phyloP scores from a whole-genome alignment of 2,888 invertebrate genomes.

The Bellardia bayeri region DNA sequence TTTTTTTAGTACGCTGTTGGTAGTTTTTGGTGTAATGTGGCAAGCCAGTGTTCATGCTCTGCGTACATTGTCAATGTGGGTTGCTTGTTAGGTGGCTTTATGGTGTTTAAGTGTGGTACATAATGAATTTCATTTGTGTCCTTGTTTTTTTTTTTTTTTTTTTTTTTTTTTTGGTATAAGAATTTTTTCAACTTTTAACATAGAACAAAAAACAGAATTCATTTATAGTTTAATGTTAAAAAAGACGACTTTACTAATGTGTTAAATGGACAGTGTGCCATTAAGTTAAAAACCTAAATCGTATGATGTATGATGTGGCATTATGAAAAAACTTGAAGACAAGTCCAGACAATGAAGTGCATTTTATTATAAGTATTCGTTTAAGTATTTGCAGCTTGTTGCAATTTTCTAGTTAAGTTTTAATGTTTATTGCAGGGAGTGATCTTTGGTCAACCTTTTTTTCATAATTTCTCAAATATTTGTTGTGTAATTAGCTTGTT shows the following conservation, averaged over 20 bases:
- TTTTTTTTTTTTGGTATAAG: not conserved
- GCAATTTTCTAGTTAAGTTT: slow-evolving; percentile 41
- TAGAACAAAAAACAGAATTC: slow-evolving; percentile 21
- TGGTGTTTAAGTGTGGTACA: slow-evolving; percentile 44
- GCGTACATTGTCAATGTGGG: slow-evolving; percentile 74
- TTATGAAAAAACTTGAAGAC: slow-evolving; percentile 22
- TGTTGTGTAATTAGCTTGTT: slow-evolving; percentile 20
- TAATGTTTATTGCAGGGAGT: slow-evolving; percentile 44
- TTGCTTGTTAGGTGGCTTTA: slow-evolving; percentile 65
- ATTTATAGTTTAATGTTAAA: slow-evolving; percentile 30
- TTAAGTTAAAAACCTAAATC: slow-evolving; percentile 60
- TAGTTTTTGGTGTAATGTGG: slow-evolving; percentile 36
- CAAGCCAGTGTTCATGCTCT: slow-evolving; percentile 19
- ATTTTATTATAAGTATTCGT: slow-evolving; percentile 3
- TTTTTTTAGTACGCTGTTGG: slow-evolving; percentile 19
- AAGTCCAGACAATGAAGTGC: slow-evolving; percentile 39
- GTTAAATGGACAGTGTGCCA: slow-evolving; percentile 73
- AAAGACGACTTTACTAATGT: slow-evolving; percentile 65
- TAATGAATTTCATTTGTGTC: slow-evolving; percentile 69
- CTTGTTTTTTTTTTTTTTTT: slow-evolving; percentile 50
- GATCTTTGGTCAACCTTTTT: slow-evolving; percentile 27
- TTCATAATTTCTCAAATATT: slow-evolving; percentile 32
- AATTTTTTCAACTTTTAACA: slow-evolving; percentile 7
- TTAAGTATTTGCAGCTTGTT: slow-evolving; percentile 5
- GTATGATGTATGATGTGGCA: slow-evolving; percentile 56